Evolutionary conservation across 2,797 vertebrate species (phyloP).

Genomic region (Paedocypris micromegethes): DNA sequence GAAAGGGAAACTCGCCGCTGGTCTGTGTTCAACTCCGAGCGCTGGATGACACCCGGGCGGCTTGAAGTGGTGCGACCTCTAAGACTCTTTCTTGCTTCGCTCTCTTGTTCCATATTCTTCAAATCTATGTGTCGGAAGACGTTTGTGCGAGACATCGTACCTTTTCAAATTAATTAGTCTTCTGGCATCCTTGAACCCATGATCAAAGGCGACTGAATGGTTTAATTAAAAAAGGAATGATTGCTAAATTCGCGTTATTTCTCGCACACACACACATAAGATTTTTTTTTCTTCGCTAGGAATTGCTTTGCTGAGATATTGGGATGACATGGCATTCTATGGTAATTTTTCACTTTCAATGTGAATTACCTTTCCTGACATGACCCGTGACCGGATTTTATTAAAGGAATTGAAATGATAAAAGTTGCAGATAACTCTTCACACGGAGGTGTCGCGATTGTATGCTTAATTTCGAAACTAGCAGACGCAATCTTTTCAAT

Average conservation of each 20-base stretch:
- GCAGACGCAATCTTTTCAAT: conserved; percentile 36
- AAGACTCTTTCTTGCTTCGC: conserved; percentile 16
- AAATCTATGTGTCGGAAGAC: conserved; percentile 36
- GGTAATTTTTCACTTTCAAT: conserved; percentile 39
- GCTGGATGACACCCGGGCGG: conserved; percentile 32
- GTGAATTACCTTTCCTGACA: conserved; percentile 32
- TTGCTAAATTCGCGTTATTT: conserved; percentile 40
- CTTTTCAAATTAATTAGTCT: conserved; percentile 48
- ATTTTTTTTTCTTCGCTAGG: conserved; percentile 16
- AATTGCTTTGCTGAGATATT: conserved; percentile 35
- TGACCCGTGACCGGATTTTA: conserved; percentile 40
- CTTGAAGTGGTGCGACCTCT: conserved; percentile 26
- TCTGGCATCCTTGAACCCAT: conserved; percentile 39
- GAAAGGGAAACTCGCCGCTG: conserved; percentile 16
- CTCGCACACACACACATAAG: conserved; percentile 1
- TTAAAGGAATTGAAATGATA: conserved; percentile 46
- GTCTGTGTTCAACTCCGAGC: conserved; percentile 38
- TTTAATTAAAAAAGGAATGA: conserved; percentile 50
- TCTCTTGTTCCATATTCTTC: conserved; percentile 25
- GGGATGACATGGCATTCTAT: conserved; percentile 37
- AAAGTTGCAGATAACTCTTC: conserved; percentile 39
- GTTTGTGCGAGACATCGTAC: conserved; percentile 43
- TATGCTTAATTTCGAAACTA: conserved; percentile 34
- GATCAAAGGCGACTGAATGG: conserved; percentile 35
- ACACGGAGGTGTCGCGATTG: conserved; percentile 27